Percentiles rank a stretch among this genome's conserved stretches.
Evolutionary conservation across 2,113 vertebrate genomes (phyloP).

Genomic region (Chlamydotis undulata): DNA sequence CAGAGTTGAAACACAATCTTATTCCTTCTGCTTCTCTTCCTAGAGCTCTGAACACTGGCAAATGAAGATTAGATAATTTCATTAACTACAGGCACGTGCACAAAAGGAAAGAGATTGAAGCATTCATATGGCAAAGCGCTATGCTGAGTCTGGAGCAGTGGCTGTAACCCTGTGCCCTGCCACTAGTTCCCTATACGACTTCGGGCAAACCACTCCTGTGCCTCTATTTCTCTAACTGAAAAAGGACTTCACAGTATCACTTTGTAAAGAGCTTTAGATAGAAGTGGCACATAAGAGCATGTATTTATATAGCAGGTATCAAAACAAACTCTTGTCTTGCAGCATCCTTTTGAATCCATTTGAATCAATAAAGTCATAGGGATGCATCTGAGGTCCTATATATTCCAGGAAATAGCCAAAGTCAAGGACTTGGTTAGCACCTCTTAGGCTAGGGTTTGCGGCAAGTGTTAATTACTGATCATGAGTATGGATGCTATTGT

Average conservation of each 20-base stretch:
- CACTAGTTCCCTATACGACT: background rate
- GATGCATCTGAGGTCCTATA: no score
- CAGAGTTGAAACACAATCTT: background rate
- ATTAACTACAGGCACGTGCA: background rate
- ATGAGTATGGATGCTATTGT: rapidly evolving
- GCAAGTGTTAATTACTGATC: background rate
- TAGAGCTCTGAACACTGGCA: background rate
- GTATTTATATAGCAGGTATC: background rate
- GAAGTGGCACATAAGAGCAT: background rate
- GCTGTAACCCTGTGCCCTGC: background rate
- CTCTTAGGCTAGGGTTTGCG: background rate
- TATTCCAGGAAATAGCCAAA: background rate
- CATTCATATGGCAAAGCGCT: background rate
- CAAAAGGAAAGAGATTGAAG: background rate
- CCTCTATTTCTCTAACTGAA: background rate
- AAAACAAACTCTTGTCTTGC: background rate
- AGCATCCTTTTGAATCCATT: background rate
- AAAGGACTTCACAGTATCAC: background rate
- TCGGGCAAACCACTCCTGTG: background rate
- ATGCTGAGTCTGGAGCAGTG: background rate
- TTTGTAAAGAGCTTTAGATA: background rate
- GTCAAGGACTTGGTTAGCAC: background rate
- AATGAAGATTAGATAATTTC: background rate
- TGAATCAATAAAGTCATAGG: background rate
- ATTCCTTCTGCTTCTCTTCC: background rate